Percentiles rank a stretch among this genome's conserved stretches.
These are phyloP conservation scores for Dicrostonyx torquatus DNA, from an alignment of 2,797 vertebrate genomes.

Conservation along the genomic window DNA sequence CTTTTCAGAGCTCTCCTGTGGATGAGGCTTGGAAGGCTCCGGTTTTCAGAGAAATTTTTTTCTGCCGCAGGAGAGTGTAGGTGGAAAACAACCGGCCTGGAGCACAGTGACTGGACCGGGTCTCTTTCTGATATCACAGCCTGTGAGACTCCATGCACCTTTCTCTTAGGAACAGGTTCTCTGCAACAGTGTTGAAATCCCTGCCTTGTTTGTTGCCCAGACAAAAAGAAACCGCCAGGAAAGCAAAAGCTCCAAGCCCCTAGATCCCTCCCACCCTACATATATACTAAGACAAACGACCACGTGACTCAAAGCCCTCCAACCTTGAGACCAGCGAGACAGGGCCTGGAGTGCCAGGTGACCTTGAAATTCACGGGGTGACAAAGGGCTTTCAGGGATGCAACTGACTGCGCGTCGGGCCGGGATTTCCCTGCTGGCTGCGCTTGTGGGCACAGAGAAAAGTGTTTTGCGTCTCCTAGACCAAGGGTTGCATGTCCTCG, in stretches of 20 bases:
- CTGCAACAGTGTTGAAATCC: neutral
- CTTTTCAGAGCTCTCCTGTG: constrained; percentile 27
- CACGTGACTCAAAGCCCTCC: constrained; percentile 12
- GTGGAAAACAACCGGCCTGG: neutral
- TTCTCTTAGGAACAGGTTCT: neutral
- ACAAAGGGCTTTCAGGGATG: constrained; percentile 26
- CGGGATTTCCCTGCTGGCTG: neutral
- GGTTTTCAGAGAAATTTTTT: constrained; percentile 16
- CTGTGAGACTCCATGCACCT: neutral
- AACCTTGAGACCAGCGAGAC: constrained; percentile 27
- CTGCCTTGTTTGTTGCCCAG: neutral
- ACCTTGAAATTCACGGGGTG: constrained; percentile 71
- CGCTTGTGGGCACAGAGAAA: constrained; percentile 30
- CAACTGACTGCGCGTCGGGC: neutral
- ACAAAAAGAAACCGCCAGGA: neutral
- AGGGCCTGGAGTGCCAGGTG: constrained; percentile 35
- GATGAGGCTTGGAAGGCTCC: neutral
- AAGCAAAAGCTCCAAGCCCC: neutral
- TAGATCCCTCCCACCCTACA: neutral
- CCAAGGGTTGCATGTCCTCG: neutral
- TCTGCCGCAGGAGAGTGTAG: neutral
- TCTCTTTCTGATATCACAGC: neutral
- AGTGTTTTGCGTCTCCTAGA: neutral
- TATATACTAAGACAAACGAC: constrained; percentile 49
- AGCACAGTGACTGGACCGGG: neutral